phyloP scores from a whole-genome alignment of 1,140 invertebrate genomes.

The Meloidogyne floridensis region DNA sequence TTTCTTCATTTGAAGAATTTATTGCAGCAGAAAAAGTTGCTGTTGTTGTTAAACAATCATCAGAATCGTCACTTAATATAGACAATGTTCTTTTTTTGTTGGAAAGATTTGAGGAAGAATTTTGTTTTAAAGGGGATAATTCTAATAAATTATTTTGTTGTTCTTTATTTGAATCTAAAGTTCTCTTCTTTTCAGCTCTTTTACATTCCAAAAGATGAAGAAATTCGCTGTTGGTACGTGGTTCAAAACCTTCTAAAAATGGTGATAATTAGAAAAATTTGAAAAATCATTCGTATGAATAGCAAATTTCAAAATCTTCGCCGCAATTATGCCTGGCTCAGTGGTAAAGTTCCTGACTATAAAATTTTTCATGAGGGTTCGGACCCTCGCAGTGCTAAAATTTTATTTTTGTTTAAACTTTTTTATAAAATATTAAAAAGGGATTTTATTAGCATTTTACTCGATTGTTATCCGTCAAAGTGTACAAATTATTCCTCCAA shows the following conservation, averaged over 20 bases:
- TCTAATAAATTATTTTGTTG: not conserved
- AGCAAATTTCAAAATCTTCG: not conserved
- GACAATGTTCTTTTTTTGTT: not conserved
- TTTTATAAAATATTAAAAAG: no score
- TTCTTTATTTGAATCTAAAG: not conserved
- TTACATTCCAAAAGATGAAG: constrained; percentile 13
- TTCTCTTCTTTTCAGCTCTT: constrained; percentile 3
- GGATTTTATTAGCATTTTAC: no score
- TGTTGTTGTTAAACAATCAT: not conserved
- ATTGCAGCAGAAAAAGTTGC: not conserved
- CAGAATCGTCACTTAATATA: not conserved
- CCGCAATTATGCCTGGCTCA: no score
- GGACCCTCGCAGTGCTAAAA: no score
- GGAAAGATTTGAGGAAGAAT: not conserved
- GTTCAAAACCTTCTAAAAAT: constrained; percentile 26
- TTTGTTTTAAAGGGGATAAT: not conserved
- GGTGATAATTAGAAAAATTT: not conserved
- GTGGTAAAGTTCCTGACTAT: no score
- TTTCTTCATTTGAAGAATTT: not conserved
- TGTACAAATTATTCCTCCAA: no score
- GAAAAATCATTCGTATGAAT: not conserved
- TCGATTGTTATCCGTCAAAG: no score
- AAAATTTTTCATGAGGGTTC: no score
- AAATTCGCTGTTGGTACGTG: constrained; percentile 6
- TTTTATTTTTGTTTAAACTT: no score